Evolutionary conservation across 2,888 invertebrate species (phyloP), one percentile per base, ranked within the genome.

Genomic region (Amphiduros pacificus): DNA sequence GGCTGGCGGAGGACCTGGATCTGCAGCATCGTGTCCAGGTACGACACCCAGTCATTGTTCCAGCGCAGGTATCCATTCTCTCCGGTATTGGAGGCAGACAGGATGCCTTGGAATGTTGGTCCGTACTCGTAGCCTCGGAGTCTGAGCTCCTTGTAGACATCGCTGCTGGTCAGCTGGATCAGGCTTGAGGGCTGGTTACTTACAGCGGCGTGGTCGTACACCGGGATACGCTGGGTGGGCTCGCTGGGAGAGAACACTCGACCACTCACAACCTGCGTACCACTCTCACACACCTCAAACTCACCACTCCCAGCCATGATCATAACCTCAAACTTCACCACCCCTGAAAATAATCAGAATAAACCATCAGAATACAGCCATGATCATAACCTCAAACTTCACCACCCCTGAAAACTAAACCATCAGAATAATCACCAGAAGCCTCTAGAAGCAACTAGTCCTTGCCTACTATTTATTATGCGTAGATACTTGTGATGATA

Each of bases 21-120:
- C 84, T 98, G 98, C 51, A 98, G 87, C 91, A 98, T 93, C 1
- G 94, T 94, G 81, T 98, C 98, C 84, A 97, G 89, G 84, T 90
- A 98, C 50, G 94, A 90, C 61, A 97, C 89, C 96, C 97, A 98
- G 84, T 96, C 92, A 69, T 89, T 89, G n/a, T 55, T 55, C 71
- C 71, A 71, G 66, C 87, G 85, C 67, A 98, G 85, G 74, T 88
- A 85, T 44, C 94, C 96, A 68, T 78, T 82, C 0, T 84, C 81
- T 56, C 91, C 86, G 62, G 65, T 59, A 28, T 74, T 71, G 51
- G 93, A 91, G 0, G 92, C 87, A 32, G 85, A 82, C 22, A 85
- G 80, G 71, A 97, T 91, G 53, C 95, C 95, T 73, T 79, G 78
- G 67, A 83, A 83, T 4, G 74, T 74, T 41, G 76, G 74, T n/a